A percentile compares a stretch with the other conserved stretches of the same genome.
phyloP scores from a whole-genome alignment of 37 sponge, comb jelly and placozoan genomes.

The Axinella damicornis region DNA sequence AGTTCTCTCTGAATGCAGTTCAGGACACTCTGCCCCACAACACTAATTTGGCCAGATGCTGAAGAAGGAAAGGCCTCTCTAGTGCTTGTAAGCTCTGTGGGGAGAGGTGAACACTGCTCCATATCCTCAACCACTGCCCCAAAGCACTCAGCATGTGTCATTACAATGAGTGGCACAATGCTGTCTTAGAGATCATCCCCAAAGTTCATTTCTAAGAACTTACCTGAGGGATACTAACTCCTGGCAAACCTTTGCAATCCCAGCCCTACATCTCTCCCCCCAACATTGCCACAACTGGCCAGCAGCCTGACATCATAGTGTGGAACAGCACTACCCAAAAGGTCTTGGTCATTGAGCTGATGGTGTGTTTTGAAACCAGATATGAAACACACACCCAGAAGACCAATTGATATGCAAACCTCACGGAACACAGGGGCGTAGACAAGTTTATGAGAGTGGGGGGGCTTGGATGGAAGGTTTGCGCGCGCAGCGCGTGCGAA shows the following conservation, averaged over 20 bases:
- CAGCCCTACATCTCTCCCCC: constrained; percentile 6
- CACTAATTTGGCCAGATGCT: background rate
- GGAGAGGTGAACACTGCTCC: background rate
- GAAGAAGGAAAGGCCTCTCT: background rate
- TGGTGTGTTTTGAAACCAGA: background rate
- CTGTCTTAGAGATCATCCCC: background rate
- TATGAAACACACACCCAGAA: background rate
- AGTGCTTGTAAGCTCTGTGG: constrained; percentile 18
- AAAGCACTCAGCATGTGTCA: background rate
- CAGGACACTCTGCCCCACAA: constrained; percentile 21
- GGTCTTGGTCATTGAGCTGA: background rate
- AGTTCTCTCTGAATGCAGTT: constrained; percentile 1
- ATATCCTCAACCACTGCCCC: constrained; percentile 3
- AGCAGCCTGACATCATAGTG: constrained; percentile 3
- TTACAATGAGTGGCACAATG: constrained; percentile 4
- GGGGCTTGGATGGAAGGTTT: too few species aligned
- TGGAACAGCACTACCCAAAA: background rate
- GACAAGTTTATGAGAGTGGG: too few species aligned
- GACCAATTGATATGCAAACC: background rate
- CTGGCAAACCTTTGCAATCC: background rate
- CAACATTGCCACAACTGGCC: constrained; percentile 16
- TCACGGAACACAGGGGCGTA: background rate
- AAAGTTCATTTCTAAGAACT: background rate
- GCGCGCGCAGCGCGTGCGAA: too few species aligned
- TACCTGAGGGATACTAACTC: background rate